These are phyloP conservation scores for Tapera naevia DNA, from an alignment of 2,797 vertebrate species.

Conservation along the genomic window DNA sequence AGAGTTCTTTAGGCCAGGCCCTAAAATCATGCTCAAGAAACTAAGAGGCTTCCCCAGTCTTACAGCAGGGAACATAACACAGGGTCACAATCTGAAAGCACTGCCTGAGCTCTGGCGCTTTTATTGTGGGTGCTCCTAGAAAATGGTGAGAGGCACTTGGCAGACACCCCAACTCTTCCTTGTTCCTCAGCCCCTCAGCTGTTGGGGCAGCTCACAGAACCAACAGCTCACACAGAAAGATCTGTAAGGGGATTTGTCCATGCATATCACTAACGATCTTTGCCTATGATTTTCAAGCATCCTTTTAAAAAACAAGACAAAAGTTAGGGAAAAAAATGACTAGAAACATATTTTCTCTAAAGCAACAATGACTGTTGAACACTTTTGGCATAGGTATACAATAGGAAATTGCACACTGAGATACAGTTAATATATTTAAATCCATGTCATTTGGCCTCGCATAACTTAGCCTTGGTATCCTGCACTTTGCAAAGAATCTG, in stretches of 20 bases:
- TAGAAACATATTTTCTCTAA: neutral
- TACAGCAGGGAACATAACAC: neutral
- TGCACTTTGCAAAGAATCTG: neutral
- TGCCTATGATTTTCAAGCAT: neutral
- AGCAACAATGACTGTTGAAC: neutral
- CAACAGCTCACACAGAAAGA: rapidly evolving
- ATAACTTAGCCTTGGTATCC: neutral
- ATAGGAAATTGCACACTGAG: neutral
- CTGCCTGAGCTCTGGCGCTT: neutral
- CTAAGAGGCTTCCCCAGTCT: neutral
- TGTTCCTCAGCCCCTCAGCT: neutral
- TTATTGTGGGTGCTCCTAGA: too few relatives aligned
- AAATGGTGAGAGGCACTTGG: neutral
- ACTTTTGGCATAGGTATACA: neutral
- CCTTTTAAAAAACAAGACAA: neutral
- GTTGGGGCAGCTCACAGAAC: too few relatives aligned
- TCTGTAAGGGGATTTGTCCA: rapidly evolving
- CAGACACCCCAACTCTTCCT: neutral
- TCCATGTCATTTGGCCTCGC: neutral
- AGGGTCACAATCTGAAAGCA: too few relatives aligned
- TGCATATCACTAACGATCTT: neutral
- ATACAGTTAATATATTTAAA: neutral
- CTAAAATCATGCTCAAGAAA: neutral
- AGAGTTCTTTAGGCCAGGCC: neutral
- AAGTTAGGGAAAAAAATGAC: neutral